Conservation (phyloP, 1,140 invertebrate genomes). For the Araneus ventricosus region DNA sequence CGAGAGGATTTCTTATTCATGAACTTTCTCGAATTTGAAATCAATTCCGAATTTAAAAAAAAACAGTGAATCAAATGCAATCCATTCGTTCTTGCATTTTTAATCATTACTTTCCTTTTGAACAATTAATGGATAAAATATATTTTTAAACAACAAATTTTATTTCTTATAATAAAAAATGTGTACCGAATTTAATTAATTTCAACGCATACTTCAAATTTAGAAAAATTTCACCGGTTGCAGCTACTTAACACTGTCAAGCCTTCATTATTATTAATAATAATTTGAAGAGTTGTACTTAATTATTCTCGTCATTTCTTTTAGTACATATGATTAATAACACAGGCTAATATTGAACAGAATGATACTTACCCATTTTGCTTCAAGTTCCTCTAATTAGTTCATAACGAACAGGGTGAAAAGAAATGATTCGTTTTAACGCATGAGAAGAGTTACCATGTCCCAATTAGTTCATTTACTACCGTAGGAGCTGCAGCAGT, state of each 20-base stretch:
- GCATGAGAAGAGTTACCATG: neutral
- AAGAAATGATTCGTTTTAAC: slow-evolving; percentile 4
- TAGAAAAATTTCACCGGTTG: neutral
- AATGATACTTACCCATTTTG: neutral
- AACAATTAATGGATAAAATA: slow-evolving; percentile 2
- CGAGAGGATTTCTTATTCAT: neutral
- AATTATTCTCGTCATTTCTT: slow-evolving; percentile 43
- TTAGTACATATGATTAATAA: slow-evolving; percentile 12
- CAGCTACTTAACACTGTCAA: neutral
- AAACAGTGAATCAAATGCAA: neutral
- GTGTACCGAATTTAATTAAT: neutral
- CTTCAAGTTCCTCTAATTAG: slow-evolving; percentile 20
- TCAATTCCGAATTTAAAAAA: neutral
- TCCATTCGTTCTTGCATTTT: neutral
- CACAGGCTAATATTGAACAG: neutral
- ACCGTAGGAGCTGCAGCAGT: neutral
- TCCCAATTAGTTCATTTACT: slow-evolving; percentile 19
- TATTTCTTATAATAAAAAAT: neutral
- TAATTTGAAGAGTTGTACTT: slow-evolving; percentile 7
- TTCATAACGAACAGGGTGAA: neutral
- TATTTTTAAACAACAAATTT: neutral
- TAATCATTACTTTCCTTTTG: neutral
- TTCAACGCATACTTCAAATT: neutral
- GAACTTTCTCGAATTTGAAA: neutral
- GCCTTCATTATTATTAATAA: slow-evolving; percentile 1